These are phyloP conservation scores for Tupaia tana DNA, from an alignment of 2,113 vertebrate species.

Conservation along the genomic window DNA sequence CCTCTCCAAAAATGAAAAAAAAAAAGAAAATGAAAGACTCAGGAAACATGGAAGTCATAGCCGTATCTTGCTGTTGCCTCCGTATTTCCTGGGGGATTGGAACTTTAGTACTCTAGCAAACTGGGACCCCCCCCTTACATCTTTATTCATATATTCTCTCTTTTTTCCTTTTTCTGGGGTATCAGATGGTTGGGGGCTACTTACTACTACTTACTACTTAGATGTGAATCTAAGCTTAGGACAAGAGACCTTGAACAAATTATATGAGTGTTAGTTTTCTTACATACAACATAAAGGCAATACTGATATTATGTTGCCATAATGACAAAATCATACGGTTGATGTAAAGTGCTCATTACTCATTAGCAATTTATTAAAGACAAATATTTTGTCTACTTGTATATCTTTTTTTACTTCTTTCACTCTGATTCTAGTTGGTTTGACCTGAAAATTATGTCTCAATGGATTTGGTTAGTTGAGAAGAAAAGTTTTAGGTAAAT, in stretches of 20 bases:
- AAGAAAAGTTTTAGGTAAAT: background rate
- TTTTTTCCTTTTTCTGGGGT: background rate
- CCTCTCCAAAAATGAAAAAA: too few relatives aligned
- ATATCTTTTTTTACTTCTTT: background rate
- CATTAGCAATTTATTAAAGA: background rate
- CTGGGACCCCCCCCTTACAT: accelerated
- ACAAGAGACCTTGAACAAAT: background rate
- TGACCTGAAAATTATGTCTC: background rate
- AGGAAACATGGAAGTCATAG: background rate
- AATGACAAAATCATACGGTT: background rate
- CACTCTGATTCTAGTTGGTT: background rate
- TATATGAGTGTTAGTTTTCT: background rate
- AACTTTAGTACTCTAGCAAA: background rate
- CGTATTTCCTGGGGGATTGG: accelerated
- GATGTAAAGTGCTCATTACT: background rate
- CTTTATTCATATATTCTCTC: background rate
- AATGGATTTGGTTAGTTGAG: background rate
- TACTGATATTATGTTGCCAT: background rate
- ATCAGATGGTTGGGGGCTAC: background rate
- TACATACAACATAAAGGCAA: background rate
- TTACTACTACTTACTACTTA: background rate
- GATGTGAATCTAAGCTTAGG: background rate
- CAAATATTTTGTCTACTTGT: background rate
- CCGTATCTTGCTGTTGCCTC: background rate
- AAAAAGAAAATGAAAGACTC: background rate